Percentiles rank a stretch among this genome's conserved stretches.
Evolutionary conservation across 2,797 vertebrate genomes (phyloP).

Genomic region (Acanthurus tractus): DNA sequence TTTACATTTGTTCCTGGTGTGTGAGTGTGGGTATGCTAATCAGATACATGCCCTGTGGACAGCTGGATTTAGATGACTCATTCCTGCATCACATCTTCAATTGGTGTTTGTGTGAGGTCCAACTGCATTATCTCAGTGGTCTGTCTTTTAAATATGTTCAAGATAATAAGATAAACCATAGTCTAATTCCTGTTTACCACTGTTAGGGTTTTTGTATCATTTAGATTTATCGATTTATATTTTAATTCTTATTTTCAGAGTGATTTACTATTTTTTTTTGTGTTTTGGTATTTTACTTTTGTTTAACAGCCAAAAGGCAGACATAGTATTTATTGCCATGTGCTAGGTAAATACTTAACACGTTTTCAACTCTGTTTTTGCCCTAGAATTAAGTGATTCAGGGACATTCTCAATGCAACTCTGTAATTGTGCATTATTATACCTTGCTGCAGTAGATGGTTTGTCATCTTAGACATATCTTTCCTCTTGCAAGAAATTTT

Average conservation of each 20-base stretch:
- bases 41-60: constrained; percentile 87
- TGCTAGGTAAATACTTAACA: too few species aligned
- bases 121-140: constrained; percentile 79
- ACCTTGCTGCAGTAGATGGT: constrained; percentile 2
- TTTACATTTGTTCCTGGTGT: constrained; percentile 86
- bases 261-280: background rate
- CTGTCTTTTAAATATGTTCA: constrained; percentile 76
- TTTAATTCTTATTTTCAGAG: background rate
- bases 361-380: background rate
- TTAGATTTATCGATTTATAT: constrained; percentile 1
- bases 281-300: background rate
- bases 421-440: background rate
- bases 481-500: constrained; percentile 18
- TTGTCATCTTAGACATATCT: constrained; percentile 20
- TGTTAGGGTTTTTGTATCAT: background rate
- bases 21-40: constrained; percentile 87
- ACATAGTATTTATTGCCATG: too few species aligned
- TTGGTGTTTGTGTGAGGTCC: constrained; percentile 82
- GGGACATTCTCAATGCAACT: background rate
- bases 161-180: constrained; percentile 60
- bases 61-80: constrained; percentile 89
- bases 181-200: constrained; percentile 29
- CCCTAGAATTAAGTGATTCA: background rate
- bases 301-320: background rate
- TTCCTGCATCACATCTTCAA: constrained; percentile 87